Percentiles rank a stretch among this genome's conserved stretches.
Conservation (phyloP, 1,140 invertebrate species). For the Drosophila aff. region DNA sequence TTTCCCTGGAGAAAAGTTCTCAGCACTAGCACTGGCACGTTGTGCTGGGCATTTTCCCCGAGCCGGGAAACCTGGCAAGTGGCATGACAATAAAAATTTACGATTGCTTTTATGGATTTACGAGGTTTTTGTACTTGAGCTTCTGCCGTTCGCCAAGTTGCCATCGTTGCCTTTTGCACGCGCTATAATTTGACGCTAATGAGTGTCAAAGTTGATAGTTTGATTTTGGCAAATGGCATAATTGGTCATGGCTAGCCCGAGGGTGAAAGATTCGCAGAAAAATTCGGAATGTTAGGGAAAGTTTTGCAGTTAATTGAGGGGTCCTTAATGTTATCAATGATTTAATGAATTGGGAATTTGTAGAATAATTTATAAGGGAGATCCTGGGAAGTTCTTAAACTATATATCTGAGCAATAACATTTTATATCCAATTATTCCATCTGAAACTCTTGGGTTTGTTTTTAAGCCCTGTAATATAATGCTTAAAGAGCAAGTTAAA, state of each 20-base stretch:
- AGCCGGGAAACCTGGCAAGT: conserved; percentile 55
- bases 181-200: conserved; percentile 79
- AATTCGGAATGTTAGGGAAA: not conserved
- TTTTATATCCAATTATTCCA: no score
- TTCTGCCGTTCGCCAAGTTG: conserved; percentile 19
- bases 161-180: conserved; percentile 33
- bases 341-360: not conserved
- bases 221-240: conserved; percentile 75
- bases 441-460: not conserved
- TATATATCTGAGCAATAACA: not conserved
- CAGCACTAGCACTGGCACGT: conserved; percentile 45
- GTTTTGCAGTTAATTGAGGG: conserved; percentile 1
- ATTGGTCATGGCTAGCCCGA: conserved; percentile 35
- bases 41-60: conserved; percentile 22
- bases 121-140: conserved; percentile 66
- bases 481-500: not conserved
- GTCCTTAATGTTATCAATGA: not conserved
- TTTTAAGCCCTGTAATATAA: not conserved
- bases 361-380: not conserved
- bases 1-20: conserved; percentile 82
- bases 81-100: conserved; percentile 83
- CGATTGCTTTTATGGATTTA: conserved; percentile 83
- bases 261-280: not conserved
- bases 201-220: conserved; percentile 81
- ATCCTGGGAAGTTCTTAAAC: not conserved